Percentiles rank a stretch among this genome's conserved stretches.
These are phyloP conservation scores for Polydesmus complanatus DNA, from an alignment of 2,888 invertebrate genomes.

Conservation along the genomic window DNA sequence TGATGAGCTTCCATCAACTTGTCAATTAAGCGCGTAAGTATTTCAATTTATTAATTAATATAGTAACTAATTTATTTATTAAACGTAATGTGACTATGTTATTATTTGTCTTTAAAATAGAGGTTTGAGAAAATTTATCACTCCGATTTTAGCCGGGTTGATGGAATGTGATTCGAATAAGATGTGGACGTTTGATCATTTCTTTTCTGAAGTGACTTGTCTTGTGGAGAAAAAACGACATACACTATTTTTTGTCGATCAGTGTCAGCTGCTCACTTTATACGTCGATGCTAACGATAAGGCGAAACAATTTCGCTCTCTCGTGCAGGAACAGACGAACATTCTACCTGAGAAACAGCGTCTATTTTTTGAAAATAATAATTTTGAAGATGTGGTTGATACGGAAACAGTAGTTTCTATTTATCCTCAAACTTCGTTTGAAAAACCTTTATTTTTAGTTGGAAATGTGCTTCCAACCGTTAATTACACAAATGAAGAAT, in stretches of 20 bases:
- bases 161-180: constrained; percentile 75
- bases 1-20: constrained; percentile 66
- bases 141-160: constrained; percentile 75
- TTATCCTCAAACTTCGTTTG: constrained; percentile 26
- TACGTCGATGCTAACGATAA: constrained; percentile 50
- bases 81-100: no score
- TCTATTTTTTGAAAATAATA: constrained; percentile 54
- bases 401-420: background rate
- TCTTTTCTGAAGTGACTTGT: constrained; percentile 73
- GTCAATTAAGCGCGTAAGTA: constrained; percentile 57
- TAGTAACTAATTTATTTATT: no score
- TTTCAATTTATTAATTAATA: no score
- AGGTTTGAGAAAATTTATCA: constrained; percentile 72
- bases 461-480: background rate
- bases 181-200: constrained; percentile 86
- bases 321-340: constrained; percentile 73
- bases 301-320: constrained; percentile 58
- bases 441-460: constrained; percentile 28
- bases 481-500: no score
- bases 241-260: constrained; percentile 75
- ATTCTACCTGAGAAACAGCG: constrained; percentile 70
- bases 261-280: constrained; percentile 59
- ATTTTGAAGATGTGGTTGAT: constrained; percentile 29
- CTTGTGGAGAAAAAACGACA: constrained; percentile 49
- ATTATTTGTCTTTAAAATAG: constrained; percentile 23